Base-by-base conservation (phyloP, 2,797 vertebrate species). In the Sebastes iracundus region DNA sequence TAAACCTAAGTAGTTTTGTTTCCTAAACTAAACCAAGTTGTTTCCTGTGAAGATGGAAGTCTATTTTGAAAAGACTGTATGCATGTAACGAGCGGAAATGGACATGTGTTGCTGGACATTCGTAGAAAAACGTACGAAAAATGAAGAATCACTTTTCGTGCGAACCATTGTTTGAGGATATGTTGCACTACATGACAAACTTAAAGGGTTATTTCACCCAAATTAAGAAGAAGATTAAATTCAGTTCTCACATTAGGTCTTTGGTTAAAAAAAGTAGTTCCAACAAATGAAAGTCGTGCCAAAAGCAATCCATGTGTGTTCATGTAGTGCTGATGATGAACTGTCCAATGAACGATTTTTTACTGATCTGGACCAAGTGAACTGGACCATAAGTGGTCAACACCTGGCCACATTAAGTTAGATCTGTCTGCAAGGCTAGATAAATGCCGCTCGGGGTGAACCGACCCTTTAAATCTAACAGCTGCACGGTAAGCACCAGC, bases 91-190 rank as follows among this genome's bases (percentile, higher is more conserved):
- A 46, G 42, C 14, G 6, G 6, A 42, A 16, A 6, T 42, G 38
- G 14, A 46, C 42, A 46, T 0, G 35, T 38, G 12, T 38, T 38
- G 12, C 35, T 38, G 35, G 12, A 38, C 12, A 38, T 38, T 38
- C 12, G 0, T 38, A 38, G 4, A 0, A 13, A 38, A 38, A 38
- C 12, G 0, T 13, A 2, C 35, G 35, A 38, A 10, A 1, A 33
- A 10, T 33, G 3, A 33, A 12, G 1, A 42, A 16, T 42, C 13
- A 1, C 38, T 42, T 42, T 42, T 42, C 14, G 38, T 42, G 0
- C 14, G 0, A 42, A 46, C 42, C 42, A 46, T 46, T 46, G 0
- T 18, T 7, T 46, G 42, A 18, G 14, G 14, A 46, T 46, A 16
- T 18, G 42, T 46, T 46, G 0, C 6, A 46, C 4, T 35, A 6